Percentiles rank a stretch among this genome's conserved stretches.
Evolutionary conservation across 2,113 vertebrate species (phyloP).

Genomic region (Notechis scutatus): DNA sequence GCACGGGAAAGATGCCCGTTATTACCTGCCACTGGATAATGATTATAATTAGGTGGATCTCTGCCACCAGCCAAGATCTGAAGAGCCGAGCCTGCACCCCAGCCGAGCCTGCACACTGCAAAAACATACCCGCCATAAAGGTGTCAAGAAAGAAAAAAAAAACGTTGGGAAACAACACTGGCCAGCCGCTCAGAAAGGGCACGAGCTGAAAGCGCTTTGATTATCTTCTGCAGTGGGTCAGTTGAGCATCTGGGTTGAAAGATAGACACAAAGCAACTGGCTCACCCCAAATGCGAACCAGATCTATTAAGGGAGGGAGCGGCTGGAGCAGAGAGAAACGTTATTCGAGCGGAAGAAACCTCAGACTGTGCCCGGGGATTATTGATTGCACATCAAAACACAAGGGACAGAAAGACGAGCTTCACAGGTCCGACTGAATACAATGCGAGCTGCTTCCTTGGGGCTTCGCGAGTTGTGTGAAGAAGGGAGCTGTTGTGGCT

Average conservation of each 20-base stretch:
- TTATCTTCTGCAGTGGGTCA: neutral
- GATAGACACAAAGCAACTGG: neutral
- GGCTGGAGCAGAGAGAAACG: neutral
- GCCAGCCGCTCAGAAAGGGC: conserved; percentile 18
- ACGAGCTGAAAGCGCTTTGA: conserved; percentile 33
- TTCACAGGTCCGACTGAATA: neutral
- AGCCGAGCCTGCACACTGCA: conserved; percentile 59
- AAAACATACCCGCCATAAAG: conserved; percentile 62
- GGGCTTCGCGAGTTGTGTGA: neutral
- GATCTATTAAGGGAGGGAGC: neutral
- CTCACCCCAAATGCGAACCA: neutral
- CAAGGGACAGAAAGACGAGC: neutral
- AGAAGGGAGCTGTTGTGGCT: neutral
- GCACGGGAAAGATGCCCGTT: conserved; percentile 65
- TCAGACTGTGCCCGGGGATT: neutral
- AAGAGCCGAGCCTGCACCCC: conserved; percentile 63
- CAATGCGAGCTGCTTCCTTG: neutral
- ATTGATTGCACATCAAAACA: neutral
- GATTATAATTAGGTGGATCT: conserved; percentile 67
- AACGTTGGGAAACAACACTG: conserved; percentile 48
- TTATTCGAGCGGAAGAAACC: neutral
- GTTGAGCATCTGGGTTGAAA: neutral
- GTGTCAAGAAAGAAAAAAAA: conserved; percentile 61
- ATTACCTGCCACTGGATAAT: conserved; percentile 71
- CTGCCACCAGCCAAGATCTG: conserved; percentile 68